phyloP scores from a whole-genome alignment of 1,140 invertebrate genomes.

The Drosophila murphyi region DNA sequence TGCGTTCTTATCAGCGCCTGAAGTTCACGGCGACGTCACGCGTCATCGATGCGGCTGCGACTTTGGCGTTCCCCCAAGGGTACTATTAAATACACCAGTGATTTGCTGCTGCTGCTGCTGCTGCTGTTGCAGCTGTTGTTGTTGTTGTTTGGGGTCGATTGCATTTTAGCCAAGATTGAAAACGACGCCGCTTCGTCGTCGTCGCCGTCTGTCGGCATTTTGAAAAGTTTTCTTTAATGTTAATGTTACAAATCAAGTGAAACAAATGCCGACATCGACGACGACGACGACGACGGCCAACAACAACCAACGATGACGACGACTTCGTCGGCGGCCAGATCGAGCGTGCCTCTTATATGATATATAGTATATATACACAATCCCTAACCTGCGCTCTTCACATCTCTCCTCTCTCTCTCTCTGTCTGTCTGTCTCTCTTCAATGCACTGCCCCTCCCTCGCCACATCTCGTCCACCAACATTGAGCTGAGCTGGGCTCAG shows the following conservation, averaged over 20 bases:
- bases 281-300: slow-evolving; percentile 12
- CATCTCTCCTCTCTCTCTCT: slow-evolving; percentile 19
- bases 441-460: neutral
- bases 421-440: slow-evolving; percentile 13
- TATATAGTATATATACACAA: slow-evolving; percentile 46
- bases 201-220: slow-evolving; percentile 57
- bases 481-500: slow-evolving; percentile 46
- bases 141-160: slow-evolving; percentile 15
- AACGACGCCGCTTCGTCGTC: slow-evolving; percentile 23
- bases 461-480: neutral
- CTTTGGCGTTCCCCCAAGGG: slow-evolving; percentile 9
- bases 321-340: slow-evolving; percentile 52
- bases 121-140: slow-evolving; percentile 2
- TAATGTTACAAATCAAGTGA: slow-evolving; percentile 78
- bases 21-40: slow-evolving; percentile 64
- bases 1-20: slow-evolving; percentile 56
- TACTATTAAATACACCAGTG: slow-evolving; percentile 12
- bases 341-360: slow-evolving; percentile 78
- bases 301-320: neutral
- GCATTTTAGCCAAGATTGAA: slow-evolving; percentile 55
- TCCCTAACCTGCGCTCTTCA: slow-evolving; percentile 35
- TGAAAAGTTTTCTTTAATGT: slow-evolving; percentile 78
- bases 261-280: slow-evolving; percentile 68
- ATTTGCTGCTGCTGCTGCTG: slow-evolving; percentile 1
- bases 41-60: slow-evolving; percentile 38